Evolutionary conservation across 1,140 invertebrate species (phyloP).

Genomic region (Tetranychus urticae): DNA sequence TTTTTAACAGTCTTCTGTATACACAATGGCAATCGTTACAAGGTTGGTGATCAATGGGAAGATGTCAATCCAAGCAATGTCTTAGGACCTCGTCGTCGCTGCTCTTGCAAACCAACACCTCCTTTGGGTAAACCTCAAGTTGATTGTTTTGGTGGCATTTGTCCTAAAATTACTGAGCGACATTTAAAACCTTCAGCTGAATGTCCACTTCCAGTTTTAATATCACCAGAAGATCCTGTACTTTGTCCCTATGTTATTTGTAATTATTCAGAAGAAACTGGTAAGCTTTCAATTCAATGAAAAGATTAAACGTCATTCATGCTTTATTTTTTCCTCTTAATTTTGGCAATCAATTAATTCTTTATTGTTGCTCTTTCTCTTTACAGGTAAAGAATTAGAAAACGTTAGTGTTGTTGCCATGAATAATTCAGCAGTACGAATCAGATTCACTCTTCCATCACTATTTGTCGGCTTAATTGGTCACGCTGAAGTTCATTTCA

Average conservation of each 20-base stretch:
- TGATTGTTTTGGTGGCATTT: constrained; percentile 12
- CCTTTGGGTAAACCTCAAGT: constrained; percentile 9
- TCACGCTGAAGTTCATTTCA: constrained; percentile 15
- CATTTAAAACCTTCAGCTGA: constrained; percentile 12
- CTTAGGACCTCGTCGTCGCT: background rate
- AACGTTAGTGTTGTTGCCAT: constrained; percentile 26
- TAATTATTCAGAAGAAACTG: constrained; percentile 13
- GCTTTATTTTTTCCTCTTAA: background rate
- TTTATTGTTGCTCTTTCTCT: background rate
- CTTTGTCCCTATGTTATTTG: constrained; percentile 17
- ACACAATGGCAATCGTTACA: constrained; percentile 10
- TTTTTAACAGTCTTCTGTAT: constrained; percentile 8
- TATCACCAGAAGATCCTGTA: constrained; percentile 13
- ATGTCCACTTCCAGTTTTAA: constrained; percentile 11
- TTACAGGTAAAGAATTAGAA: constrained; percentile 12
- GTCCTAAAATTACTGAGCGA: constrained; percentile 12
- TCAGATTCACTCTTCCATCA: constrained; percentile 46
- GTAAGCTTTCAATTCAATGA: constrained; percentile 3
- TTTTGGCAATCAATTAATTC: background rate
- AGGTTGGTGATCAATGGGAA: constrained; percentile 14
- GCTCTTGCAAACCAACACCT: constrained; percentile 8
- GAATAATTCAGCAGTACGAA: constrained; percentile 45
- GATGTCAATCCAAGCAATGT: background rate
- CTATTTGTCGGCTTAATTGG: constrained; percentile 33
- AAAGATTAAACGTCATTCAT: background rate